Base-by-base conservation (phyloP, 2,888 invertebrate genomes). In the Cantharis nigra region DNA sequence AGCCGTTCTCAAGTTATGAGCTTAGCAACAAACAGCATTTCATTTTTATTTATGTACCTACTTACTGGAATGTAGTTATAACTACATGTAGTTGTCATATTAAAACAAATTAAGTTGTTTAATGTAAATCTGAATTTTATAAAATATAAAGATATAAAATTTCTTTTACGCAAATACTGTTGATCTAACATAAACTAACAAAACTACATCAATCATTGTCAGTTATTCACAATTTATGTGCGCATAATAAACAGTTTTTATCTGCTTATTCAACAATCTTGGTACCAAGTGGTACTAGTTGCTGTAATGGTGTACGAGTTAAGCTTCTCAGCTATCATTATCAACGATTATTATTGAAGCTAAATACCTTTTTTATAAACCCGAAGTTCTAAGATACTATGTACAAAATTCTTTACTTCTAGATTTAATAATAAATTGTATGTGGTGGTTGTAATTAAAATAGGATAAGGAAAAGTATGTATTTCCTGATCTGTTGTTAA, bases 141-240 rank as follows among this genome's bases (percentile, higher is more conserved):
- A 20, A 20, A 20, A 20, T 20, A 20, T 20, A 20, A 20, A 20
- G 1, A 26, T n/a, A 7, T 49, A 49, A 5, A n/a, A 49, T 13
- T 4, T 33, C 33, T 33, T 33, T 13, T 33, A n/a, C n/a, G 7
- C n/a, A 49, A 49, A 49, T 49, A 49, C 13, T 49, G 49, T 49
- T 49, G 49, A 49, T 49, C 49, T 49, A 49, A 49, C 7, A n/a
- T 4, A 79, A 77, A 72, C 78, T 80, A 76, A 77, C 76, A 78
- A 78, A 78, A 69, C 77, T 79, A 79, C 82, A 83, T 83, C 83
- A 82, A 83, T 83, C 83, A 83, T 79, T 81, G 81, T 79, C 81
- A 76, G 80, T 80, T 79, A 80, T 78, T 80, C 72, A 79, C 79
- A 82, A 82, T 82, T 79, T 79, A 82, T 80, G 81, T 80, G 81